phyloP scores from a whole-genome alignment of 2,113 vertebrate species.

The Nesoenas mayeri region DNA sequence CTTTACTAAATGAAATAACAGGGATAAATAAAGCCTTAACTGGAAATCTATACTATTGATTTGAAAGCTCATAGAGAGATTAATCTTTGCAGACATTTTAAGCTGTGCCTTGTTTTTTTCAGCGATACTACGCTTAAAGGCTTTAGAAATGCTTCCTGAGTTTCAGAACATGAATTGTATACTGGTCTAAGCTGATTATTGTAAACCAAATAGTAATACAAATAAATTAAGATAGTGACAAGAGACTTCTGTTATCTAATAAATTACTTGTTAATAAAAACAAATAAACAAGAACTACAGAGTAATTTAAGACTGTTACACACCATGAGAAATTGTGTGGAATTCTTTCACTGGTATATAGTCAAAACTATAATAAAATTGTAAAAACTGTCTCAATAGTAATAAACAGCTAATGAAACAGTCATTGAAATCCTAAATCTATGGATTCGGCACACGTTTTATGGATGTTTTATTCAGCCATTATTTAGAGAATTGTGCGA shows the following conservation, averaged over 20 bases:
- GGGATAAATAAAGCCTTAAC: slow-evolving; percentile 20
- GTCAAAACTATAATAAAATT: slow-evolving; percentile 12
- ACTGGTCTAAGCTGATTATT: not conserved
- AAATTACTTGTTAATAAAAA: not conserved
- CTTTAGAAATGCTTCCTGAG: not conserved
- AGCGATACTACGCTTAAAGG: not conserved
- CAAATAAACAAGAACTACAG: not conserved
- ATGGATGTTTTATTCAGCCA: not conserved
- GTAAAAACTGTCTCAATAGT: not conserved
- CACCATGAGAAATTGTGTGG: not conserved
- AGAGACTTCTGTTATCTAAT: not conserved
- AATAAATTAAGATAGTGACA: not conserved
- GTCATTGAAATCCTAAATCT: slow-evolving; percentile 5
- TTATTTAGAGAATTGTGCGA: not conserved
- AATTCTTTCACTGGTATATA: not conserved
- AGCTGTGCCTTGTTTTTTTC: not conserved
- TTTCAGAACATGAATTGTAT: not conserved
- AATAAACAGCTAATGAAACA: slow-evolving; percentile 51
- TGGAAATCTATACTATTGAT: slow-evolving; percentile 37
- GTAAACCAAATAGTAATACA: slow-evolving; percentile 11
- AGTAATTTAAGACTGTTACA: not conserved
- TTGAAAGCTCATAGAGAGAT: not conserved
- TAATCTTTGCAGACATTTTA: slow-evolving; percentile 10
- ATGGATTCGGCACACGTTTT: not conserved
- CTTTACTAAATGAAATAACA: not conserved